Evolutionary conservation across 2,113 vertebrate species (phyloP).

Genomic region (Macquaria ambigua): DNA sequence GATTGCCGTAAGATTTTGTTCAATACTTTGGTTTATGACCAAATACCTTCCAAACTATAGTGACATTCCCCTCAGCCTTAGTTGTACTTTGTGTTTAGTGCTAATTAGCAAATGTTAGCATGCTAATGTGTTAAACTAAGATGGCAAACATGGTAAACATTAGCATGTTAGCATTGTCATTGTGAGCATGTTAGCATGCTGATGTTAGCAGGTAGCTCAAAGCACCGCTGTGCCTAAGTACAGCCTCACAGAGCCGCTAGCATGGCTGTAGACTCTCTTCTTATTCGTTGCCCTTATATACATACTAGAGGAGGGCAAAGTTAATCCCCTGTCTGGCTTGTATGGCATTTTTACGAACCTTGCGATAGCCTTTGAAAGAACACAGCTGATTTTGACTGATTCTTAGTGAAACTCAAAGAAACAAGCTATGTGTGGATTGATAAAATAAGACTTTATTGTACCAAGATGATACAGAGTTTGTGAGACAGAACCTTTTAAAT

Average conservation of each 20-base stretch:
- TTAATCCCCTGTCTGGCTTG: neutral
- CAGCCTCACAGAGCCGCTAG: neutral
- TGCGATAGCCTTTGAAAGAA: neutral
- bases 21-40: neutral
- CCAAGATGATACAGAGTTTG: neutral
- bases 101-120: neutral
- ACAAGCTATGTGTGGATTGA: neutral
- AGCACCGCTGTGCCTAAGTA: neutral
- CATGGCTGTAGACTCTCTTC: neutral
- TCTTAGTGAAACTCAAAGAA: neutral
- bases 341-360: neutral
- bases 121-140: neutral
- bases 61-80: neutral
- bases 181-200: neutral
- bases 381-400: neutral
- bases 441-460: neutral
- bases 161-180: neutral
- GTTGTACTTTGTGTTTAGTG: neutral
- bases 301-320: neutral
- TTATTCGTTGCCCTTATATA: neutral
- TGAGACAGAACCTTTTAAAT: neutral
- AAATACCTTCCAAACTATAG: neutral
- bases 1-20: neutral
- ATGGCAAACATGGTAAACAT: neutral
- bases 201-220: neutral